These are phyloP conservation scores for Megastigmus dorsalis DNA, from an alignment of 2,888 invertebrate genomes.

Conservation along the genomic window DNA sequence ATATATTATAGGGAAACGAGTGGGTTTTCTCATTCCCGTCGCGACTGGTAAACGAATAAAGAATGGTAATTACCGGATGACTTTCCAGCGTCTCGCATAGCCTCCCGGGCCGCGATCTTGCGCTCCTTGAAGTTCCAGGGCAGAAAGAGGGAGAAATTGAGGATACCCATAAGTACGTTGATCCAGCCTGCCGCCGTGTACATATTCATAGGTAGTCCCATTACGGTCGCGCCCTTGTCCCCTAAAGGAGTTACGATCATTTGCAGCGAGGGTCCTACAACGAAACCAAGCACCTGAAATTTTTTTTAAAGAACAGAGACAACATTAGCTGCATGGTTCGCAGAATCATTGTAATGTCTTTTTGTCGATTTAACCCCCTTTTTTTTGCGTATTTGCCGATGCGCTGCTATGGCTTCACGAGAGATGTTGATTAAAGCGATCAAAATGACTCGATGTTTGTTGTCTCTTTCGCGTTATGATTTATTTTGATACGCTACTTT, in stretches of 20 bases:
- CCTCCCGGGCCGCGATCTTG: conserved; percentile 86
- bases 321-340: too few species aligned
- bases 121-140: conserved; percentile 86
- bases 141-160: conserved; percentile 84
- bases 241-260: conserved; percentile 87
- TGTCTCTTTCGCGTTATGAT: too few species aligned
- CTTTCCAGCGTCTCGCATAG: conserved; percentile 84
- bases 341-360: too few species aligned
- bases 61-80: conserved; percentile 75
- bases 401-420: too few species aligned
- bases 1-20: background rate
- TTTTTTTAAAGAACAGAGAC: background rate
- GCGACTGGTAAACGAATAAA: conserved; percentile 43
- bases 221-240: conserved; percentile 78
- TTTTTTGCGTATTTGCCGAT: too few species aligned
- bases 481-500: too few species aligned
- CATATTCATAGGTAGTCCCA: conserved; percentile 84
- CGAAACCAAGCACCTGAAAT: conserved; percentile 84
- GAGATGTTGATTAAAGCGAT: too few species aligned
- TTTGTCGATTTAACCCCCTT: too few species aligned
- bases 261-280: conserved; percentile 89
- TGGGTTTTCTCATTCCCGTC: background rate
- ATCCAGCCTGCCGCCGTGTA: conserved; percentile 92
- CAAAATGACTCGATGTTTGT: too few species aligned
- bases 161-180: conserved; percentile 83